Evolutionary conservation across 2,888 invertebrate genomes (phyloP), one percentile per base, ranked within the genome.

Genomic region (Dendrolimus pini): DNA sequence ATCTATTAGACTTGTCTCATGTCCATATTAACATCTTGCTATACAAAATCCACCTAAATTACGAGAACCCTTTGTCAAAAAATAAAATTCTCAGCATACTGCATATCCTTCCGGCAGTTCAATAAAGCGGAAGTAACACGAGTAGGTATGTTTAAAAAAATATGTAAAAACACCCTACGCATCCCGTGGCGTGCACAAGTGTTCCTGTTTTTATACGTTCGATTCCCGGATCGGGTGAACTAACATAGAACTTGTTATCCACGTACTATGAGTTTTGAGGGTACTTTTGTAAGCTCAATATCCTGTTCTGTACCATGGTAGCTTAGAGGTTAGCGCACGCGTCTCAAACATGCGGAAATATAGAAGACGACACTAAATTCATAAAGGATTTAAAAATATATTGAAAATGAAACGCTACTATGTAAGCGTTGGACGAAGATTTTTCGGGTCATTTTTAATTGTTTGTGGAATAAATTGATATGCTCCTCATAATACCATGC

Each of bases 171-270:
- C 76, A 75, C 78, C 82, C 78, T 70, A 67, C 66, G 72, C 73
- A 76, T 78, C 78, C 78, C 70, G 65, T 64, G 61, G 61, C 75
- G 80, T 76, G 78, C 77, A 71, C 79, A 83, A 83, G 83, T 81
- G 77, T 74, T 66, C 66, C 53, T 59, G 64, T 77, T 78, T 78
- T 80, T 80, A 12, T 65, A 59, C 60, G 63, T 79, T 80, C 70
- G 66, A 72, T 63, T 76, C 77, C 75, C 70, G 62, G 58, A 55
- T 61, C 55, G 55, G 54, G 55, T 54, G 59, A 59, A 61, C 71
- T 75, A 77, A 76, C 73, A 70, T 56, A 30, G 55, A 54, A 52
- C 42, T 18, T 41, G 57, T 47, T 47, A 12, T 9, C 12, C 55
- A 57, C 30, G 30, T 54, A 56, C 47, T 47, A 47, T 47, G 10